Evolutionary conservation across 2,797 vertebrate species (phyloP), one percentile per base, ranked within the genome.

Genomic region (Gallinago nigripennis): DNA sequence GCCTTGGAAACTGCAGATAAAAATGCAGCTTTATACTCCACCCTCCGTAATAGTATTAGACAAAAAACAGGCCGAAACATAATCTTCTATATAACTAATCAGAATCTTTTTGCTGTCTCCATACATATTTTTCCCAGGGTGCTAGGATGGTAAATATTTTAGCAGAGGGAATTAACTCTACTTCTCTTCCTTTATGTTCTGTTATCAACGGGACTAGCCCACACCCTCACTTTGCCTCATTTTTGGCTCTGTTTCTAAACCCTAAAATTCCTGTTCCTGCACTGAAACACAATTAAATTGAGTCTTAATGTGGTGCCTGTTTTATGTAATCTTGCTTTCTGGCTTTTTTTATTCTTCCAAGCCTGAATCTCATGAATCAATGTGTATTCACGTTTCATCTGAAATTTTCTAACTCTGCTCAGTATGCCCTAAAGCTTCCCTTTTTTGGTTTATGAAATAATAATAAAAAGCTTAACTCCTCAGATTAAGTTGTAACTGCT

Each of bases 161-260:
- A 96, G 92, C 91, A 94, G 94, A 92, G 83, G 66, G 89, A 97
- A 93, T 94, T 94, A 94, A 82, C 82, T 94, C 85, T 77, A 79
- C 79, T 95, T 94, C 76, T 96, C 76, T 93, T 92, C 82, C 93
- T 94, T 94, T 96, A 92, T 93, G 73, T 88, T 90, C 86, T 77
- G 87, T 94, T 95, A 95, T 90, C 86, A 95, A 94, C 7, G 2
- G 39, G 35, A 86, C 95, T 81, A 73, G 94, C 95, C 93, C 92
- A 93, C 90, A 92, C 95, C 92, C 95, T 97, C 94, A 87, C 90
- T 95, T 79, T 95, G 94, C 88, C 88, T 97, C 89, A 96, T 85
- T 97, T 96, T 97, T 97, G 94, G 92, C 94, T 96, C 91, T 64
- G 85, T 94, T 97, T 97, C 94, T 96, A 92, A 94, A 95, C 88